A percentile compares a stretch with the other conserved stretches of the same genome.
phyloP scores from a whole-genome alignment of 2,888 invertebrate genomes.

The Drosophila kambysellisi region DNA sequence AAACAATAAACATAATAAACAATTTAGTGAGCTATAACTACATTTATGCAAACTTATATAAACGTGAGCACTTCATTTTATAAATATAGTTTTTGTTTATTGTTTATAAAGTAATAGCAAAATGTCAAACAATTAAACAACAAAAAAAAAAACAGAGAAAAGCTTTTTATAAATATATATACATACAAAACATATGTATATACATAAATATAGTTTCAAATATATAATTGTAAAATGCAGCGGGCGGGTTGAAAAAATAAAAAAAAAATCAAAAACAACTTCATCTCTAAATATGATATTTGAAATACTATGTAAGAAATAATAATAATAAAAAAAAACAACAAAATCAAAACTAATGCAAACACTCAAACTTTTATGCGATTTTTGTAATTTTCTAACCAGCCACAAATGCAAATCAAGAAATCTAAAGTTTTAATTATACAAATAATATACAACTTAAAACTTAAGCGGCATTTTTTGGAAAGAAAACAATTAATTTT shows the following conservation, averaged over 20 bases:
- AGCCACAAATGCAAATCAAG: constrained; percentile 37
- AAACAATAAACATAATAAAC: constrained; percentile 5
- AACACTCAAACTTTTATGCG: constrained; percentile 44
- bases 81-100: constrained; percentile 21
- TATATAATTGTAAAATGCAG: constrained; percentile 52
- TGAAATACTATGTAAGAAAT: constrained; percentile 9
- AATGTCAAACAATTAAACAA: constrained; percentile 54
- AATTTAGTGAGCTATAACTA: constrained; percentile 22
- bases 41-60: constrained; percentile 24
- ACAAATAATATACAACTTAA: constrained; percentile 1
- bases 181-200: constrained; percentile 39
- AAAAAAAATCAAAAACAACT: constrained; percentile 9
- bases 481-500: background rate
- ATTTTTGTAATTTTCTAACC: constrained; percentile 75
- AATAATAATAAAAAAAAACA: background rate
- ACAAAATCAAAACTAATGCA: constrained; percentile 18
- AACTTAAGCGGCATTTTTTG: constrained; percentile 24
- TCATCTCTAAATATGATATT: constrained; percentile 34
- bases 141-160: constrained; percentile 59
- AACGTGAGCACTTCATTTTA: constrained; percentile 18
- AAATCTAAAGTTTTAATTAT: constrained; percentile 14
- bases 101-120: constrained; percentile 66
- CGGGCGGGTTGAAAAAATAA: constrained; percentile 30
- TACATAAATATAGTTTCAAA: constrained; percentile 48
- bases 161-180: constrained; percentile 75